Base-by-base conservation (phyloP, 1,140 invertebrate genomes). In the Eriosoma lanigerum region DNA sequence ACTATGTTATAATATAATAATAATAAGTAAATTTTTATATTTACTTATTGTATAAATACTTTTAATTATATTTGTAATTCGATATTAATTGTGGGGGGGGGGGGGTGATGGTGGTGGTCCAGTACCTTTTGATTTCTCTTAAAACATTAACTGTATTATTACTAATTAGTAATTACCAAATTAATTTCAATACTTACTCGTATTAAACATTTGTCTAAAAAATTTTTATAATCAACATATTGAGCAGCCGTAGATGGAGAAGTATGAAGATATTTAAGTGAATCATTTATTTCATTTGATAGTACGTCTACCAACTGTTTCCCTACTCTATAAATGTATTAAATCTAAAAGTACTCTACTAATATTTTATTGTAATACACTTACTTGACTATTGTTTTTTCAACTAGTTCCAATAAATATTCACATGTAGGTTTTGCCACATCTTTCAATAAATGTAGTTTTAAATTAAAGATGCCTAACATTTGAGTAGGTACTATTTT, bases 171-270 rank as follows among this genome's bases (percentile, higher is more conserved):
- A n/a, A n/a, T n/a, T n/a, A n/a, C n/a, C n/a, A n/a, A n/a, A n/a
- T n/a, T n/a, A n/a, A n/a, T n/a, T n/a, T n/a, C n/a, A n/a, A n/a
- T n/a, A n/a, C n/a, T n/a, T n/a, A 78, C 75, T 24, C 75, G 8
- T 62, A 19, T 78, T 26, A 56, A 26, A 46, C 17, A 62, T 48
- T 29, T 78, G 21, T 78, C 56, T 29, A 78, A 46, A 26, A 46
- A 46, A 9, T 78, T 78, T 62, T 78, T 78, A 46, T 44, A 78
- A 17, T 62, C 56, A 12, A 78, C 75, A 62, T 50, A 62, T 60
- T 78, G 52, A 19, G n/a, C 56, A 13, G 75, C 56, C 4, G 21
- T 60, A 46, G n/a, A 19, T 13, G 75, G 75, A 10, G 21, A 8
- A 1, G 75, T 78, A 15, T 48, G 0, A 10, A 78, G 56, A n/a